phyloP scores from a whole-genome alignment of 2,797 vertebrate genomes.

The Oreortyx pictus region DNA sequence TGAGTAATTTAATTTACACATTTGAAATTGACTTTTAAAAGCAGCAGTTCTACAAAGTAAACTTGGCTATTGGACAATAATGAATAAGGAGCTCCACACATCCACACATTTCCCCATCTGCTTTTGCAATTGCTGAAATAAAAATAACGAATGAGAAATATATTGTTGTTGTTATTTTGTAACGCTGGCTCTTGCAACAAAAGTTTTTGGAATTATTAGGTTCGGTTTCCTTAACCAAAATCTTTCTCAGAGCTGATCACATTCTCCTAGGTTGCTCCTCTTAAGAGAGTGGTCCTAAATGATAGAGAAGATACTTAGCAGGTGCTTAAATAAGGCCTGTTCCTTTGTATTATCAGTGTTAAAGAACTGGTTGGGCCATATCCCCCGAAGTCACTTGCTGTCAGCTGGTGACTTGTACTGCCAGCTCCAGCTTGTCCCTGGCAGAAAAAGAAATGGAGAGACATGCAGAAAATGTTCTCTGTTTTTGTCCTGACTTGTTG shows the following conservation, averaged over 20 bases:
- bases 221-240: not conserved
- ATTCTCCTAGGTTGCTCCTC: not conserved
- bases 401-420: not conserved
- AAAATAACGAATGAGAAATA: constrained; percentile 44
- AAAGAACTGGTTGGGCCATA: not conserved
- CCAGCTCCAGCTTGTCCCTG: not conserved
- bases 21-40: constrained; percentile 42
- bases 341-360: not conserved
- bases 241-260: not conserved
- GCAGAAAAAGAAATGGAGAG: not conserved
- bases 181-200: not conserved
- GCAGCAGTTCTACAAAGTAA: constrained; percentile 20
- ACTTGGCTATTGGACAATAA: constrained; percentile 60
- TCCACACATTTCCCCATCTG: constrained; percentile 59
- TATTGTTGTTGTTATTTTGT: not conserved
- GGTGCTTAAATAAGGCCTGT: not conserved
- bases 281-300: not conserved
- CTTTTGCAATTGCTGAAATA: constrained; percentile 54
- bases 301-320: not conserved
- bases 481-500: not conserved
- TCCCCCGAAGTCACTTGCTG: not conserved
- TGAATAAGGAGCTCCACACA: constrained; percentile 47
- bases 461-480: not conserved
- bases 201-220: not conserved
- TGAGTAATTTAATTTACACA: not conserved